A percentile compares a stretch with the other conserved stretches of the same genome.
Evolutionary conservation across 2,797 vertebrate genomes (phyloP).

Genomic region (Hippocampus kuda): DNA sequence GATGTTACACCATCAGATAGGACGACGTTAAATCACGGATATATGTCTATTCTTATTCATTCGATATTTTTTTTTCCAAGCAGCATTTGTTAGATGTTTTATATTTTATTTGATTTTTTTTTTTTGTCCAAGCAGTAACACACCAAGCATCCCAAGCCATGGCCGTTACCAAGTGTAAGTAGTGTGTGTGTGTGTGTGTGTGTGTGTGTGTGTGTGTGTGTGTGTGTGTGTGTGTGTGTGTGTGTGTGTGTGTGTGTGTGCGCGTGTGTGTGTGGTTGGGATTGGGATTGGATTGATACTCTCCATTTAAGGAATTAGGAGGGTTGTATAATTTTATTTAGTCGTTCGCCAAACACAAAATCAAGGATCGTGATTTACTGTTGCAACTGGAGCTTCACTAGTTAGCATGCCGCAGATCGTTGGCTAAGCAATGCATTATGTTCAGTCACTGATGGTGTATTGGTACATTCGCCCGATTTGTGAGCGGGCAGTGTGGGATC

Average conservation of each 20-base stretch:
- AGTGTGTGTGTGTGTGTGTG: neutral
- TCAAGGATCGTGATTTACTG: neutral
- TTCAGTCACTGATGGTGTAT: neutral
- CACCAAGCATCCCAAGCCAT: conserved; percentile 17
- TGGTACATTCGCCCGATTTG: too few relatives aligned
- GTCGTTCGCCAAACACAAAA: neutral
- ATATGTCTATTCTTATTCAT: too few relatives aligned
- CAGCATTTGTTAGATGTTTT: neutral
- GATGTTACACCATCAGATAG: neutral
- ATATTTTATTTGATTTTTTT: neutral
- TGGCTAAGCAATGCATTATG: neutral
- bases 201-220: too few relatives aligned
- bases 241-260: too few relatives aligned
- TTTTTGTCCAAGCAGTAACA: neutral
- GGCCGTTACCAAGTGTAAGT: conserved; percentile 6
- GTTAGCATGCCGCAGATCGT: neutral
- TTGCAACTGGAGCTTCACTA: neutral
- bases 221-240: too few relatives aligned
- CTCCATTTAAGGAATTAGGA: neutral
- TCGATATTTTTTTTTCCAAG: too few relatives aligned
- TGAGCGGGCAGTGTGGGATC: too few relatives aligned
- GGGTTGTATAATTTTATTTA: neutral
- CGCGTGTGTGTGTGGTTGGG: neutral
- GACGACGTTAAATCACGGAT: too few relatives aligned
- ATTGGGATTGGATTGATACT: neutral